phyloP scores from a whole-genome alignment of 35 echinoderm and acorn worm species.

The Heliocidaris tuberculata region DNA sequence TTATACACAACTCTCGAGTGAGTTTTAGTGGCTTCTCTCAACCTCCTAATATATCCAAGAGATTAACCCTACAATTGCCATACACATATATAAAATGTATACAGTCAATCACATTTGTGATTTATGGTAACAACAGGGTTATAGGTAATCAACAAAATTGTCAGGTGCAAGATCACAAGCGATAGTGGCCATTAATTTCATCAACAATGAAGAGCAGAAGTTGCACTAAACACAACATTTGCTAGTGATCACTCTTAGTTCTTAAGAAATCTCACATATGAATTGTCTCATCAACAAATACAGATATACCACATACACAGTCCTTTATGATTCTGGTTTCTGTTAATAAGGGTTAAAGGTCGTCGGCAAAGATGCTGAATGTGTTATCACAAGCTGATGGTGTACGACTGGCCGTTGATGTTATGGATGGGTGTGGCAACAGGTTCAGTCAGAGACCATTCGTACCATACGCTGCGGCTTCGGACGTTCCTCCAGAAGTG shows the following conservation, averaged over 20 bases:
- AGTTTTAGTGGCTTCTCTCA: too few relatives aligned
- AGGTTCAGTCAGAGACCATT: constrained; percentile 94
- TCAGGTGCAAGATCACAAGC: not conserved
- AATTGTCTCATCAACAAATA: not conserved
- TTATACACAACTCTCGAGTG: too few relatives aligned
- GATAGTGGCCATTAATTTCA: not conserved
- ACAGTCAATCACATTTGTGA: not conserved
- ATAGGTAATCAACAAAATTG: not conserved
- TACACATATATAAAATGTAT: not conserved
- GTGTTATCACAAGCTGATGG: constrained; percentile 78
- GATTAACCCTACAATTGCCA: too few relatives aligned
- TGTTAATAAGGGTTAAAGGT: not conserved
- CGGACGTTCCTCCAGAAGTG: constrained; percentile 94
- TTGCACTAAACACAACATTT: too few relatives aligned
- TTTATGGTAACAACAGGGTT: too few relatives aligned
- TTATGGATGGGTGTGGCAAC: constrained; percentile 92
- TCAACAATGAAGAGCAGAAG: too few relatives aligned
- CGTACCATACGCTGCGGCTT: constrained; percentile 94
- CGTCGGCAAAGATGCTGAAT: not conserved
- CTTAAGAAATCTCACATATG: not conserved
- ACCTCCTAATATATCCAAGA: too few relatives aligned
- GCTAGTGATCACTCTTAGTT: too few relatives aligned
- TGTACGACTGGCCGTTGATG: constrained; percentile 92
- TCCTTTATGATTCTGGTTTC: not conserved
- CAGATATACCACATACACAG: not conserved